phyloP scores from a whole-genome alignment of 2,113 vertebrate genomes.

The Campylorhamphus procurvoides region DNA sequence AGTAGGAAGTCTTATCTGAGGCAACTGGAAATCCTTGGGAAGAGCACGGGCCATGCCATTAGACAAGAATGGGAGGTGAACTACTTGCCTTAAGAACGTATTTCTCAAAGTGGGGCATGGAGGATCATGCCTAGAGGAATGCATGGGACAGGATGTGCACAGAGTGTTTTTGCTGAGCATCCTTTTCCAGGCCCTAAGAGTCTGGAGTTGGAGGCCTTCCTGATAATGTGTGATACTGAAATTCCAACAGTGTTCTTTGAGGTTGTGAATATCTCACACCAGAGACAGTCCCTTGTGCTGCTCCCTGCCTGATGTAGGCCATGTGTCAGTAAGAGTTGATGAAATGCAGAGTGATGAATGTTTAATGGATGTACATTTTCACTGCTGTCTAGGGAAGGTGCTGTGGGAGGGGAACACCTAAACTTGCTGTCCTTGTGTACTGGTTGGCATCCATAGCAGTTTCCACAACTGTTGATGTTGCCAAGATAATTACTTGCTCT shows the following conservation, averaged over 20 bases:
- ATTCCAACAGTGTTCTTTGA: too few species aligned
- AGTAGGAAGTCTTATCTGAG: background rate
- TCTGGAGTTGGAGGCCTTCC: background rate
- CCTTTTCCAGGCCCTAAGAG: background rate
- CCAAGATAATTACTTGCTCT: background rate
- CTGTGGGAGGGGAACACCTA: background rate
- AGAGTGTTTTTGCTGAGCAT: background rate
- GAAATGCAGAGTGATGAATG: background rate
- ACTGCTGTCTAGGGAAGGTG: background rate
- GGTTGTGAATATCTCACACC: rapidly evolving
- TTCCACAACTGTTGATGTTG: background rate
- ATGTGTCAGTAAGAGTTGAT: background rate
- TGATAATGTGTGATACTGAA: background rate
- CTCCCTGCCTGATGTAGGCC: background rate
- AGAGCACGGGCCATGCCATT: rapidly evolving
- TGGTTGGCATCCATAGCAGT: background rate
- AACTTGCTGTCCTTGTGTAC: background rate
- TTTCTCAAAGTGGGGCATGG: rapidly evolving
- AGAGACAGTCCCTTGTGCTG: background rate
- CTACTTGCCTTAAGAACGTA: background rate
- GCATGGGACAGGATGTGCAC: background rate
- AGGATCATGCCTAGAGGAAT: too few species aligned
- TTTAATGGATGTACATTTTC: background rate
- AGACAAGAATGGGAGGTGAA: too few species aligned
- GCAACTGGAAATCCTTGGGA: background rate